Base-by-base conservation (phyloP, 2,888 invertebrate genomes). In the Ectemnius lituratus region DNA sequence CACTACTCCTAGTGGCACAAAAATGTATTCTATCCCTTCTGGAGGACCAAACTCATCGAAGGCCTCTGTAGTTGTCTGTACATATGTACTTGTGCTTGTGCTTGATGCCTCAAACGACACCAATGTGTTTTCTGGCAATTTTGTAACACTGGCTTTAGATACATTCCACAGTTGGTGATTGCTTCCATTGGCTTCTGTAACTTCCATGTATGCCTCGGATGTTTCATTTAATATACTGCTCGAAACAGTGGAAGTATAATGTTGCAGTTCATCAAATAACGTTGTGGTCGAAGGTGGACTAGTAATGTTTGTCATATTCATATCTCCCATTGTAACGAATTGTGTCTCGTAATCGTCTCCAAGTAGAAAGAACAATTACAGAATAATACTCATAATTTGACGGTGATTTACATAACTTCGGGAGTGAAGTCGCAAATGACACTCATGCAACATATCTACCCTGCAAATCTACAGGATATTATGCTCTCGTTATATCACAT, bases 11-110 rank as follows among this genome's bases (percentile, higher is more conserved):
- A 90, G 84, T 37, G 90, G 90, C 70, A 90, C 90, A 80, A 90
- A 90, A 83, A 90, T 90, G 79, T 90, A 90, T 78, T 90, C 89
- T 47, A 90, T 87, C 63, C 90, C 90, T 67, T 90, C 90, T 0
- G 90, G 90, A 60, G 90, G 90, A 18, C 88, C 90, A 62, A 90
- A 90, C 69, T 90, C 89, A 69, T 89, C 89, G 28, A 86, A 89
- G 5, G 87, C 81, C 57, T 89, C 86, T 69, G 82, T 82, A 0
- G 88, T 90, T 5, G 88, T 87, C 8, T 87, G 73, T n/a, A 80
- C 75, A 11, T 71, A 75, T 18, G 78, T 76, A n/a, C 81, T 81
- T 49, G 75, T 77, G 67, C 82, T 81, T 49, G 75, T 76, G 67
- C 81, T 85, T 18, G 84, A 75, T 52, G 77, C 20, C 37, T 83